Conservation (phyloP, 2,888 invertebrate species). For the Lobophora halterata region DNA sequence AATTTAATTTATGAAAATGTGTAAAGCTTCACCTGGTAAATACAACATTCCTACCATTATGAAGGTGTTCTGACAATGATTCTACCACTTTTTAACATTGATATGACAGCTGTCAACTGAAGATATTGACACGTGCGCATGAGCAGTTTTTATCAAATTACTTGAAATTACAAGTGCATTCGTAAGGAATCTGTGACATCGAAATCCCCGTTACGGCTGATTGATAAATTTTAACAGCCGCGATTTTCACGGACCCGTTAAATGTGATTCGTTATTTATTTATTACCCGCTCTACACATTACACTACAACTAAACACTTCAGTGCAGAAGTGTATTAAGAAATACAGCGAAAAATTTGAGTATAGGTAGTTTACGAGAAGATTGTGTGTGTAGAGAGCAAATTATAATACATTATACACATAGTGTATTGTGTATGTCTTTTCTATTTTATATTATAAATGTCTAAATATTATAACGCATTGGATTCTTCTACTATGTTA, state of each 20-base stretch:
- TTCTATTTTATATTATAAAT: no score
- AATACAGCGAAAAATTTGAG: no score
- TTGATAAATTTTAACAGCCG: background rate
- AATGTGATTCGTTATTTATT: slow-evolving; percentile 15
- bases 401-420: no score
- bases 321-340: no score
- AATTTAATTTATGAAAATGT: slow-evolving; percentile 3
- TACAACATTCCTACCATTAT: slow-evolving; percentile 8
- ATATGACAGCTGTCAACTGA: slow-evolving; percentile 39
- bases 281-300: no score
- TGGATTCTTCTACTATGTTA: no score
- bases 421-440: no score
- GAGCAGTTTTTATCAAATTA: slow-evolving; percentile 28
- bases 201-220: slow-evolving; percentile 39
- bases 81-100: slow-evolving; percentile 10
- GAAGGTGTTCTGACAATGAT: slow-evolving; percentile 15
- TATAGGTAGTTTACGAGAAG: no score
- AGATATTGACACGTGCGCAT: slow-evolving; percentile 42
- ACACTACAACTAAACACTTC: no score
- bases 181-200: slow-evolving; percentile 31
- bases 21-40: slow-evolving; percentile 6
- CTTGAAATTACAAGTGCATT: slow-evolving; percentile 18
- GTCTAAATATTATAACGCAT: no score
- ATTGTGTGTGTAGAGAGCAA: no score
- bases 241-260: background rate